These are phyloP conservation scores for Odontophorus gujanensis DNA, from an alignment of 2,113 vertebrate species.

Conservation along the genomic window DNA sequence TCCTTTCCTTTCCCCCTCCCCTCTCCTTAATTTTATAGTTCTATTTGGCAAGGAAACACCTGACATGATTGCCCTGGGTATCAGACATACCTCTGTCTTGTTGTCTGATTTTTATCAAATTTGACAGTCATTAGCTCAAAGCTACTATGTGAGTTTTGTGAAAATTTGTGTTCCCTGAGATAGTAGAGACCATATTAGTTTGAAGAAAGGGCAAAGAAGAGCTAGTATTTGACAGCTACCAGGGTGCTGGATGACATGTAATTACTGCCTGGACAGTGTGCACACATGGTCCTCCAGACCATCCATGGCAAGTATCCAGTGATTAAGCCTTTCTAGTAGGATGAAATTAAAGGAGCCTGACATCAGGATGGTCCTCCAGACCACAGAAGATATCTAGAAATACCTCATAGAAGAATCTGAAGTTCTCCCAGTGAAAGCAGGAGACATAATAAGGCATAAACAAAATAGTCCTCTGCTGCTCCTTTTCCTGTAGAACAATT, in stretches of 20 bases:
- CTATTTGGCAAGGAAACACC: conserved; percentile 28
- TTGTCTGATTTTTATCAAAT: neutral
- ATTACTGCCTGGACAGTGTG: neutral
- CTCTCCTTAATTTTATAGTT: conserved; percentile 1
- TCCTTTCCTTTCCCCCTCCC: neutral
- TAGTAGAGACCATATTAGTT: neutral
- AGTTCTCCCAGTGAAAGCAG: neutral
- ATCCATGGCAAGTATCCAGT: neutral
- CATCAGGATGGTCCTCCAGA: neutral
- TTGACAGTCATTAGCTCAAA: conserved; percentile 26
- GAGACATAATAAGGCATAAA: neutral
- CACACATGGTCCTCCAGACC: accelerated
- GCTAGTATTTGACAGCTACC: neutral
- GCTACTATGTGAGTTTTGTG: neutral
- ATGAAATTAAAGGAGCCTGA: neutral
- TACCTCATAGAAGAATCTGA: neutral
- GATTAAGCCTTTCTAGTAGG: neutral
- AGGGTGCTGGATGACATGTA: neutral
- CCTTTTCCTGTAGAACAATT: neutral
- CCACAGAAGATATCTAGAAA: neutral
- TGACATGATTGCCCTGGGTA: neutral
- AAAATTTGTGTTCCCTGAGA: neutral
- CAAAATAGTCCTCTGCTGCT: neutral
- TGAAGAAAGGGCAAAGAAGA: neutral
- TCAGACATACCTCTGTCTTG: neutral